Evolutionary conservation across 2,113 vertebrate genomes (phyloP).

Genomic region (Oncorhynchus mykiss): DNA sequence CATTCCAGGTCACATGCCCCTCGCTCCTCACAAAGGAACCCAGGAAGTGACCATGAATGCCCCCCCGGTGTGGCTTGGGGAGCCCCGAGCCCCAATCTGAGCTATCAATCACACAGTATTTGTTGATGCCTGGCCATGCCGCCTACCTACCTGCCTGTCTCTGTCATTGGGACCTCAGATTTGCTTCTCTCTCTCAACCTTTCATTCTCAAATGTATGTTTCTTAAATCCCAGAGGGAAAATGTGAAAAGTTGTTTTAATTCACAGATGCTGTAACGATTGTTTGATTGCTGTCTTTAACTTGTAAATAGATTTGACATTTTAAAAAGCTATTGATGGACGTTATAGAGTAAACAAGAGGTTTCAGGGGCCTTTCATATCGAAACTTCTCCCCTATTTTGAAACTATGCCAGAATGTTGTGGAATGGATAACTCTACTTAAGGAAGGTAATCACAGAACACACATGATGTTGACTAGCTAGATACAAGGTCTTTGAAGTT

Average conservation of each 20-base stretch:
- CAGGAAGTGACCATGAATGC: conserved; percentile 48
- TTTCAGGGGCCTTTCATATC: no score
- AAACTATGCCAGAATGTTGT: no score
- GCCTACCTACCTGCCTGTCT: not conserved
- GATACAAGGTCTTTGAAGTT: conserved; percentile 22
- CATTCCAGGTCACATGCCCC: conserved; percentile 49
- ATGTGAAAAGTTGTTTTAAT: not conserved
- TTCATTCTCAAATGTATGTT: not conserved
- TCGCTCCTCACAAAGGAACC: conserved; percentile 40
- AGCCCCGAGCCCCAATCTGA: conserved; percentile 31
- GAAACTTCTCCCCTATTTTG: no score
- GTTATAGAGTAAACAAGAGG: no score
- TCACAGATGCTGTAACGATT: not conserved
- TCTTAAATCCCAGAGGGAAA: not conserved
- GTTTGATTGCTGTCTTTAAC: not conserved
- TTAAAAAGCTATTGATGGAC: no score
- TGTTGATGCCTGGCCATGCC: conserved; percentile 26
- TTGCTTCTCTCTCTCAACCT: conserved; percentile 8
- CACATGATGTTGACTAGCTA: not conserved
- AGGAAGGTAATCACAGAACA: conserved; percentile 13
- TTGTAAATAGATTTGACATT: no score
- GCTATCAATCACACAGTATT: conserved; percentile 43
- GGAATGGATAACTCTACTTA: not conserved
- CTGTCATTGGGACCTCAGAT: not conserved
- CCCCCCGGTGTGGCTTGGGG: conserved; percentile 34